Base-by-base conservation (phyloP, 2,797 vertebrate genomes). In the Apogon talboti region DNA sequence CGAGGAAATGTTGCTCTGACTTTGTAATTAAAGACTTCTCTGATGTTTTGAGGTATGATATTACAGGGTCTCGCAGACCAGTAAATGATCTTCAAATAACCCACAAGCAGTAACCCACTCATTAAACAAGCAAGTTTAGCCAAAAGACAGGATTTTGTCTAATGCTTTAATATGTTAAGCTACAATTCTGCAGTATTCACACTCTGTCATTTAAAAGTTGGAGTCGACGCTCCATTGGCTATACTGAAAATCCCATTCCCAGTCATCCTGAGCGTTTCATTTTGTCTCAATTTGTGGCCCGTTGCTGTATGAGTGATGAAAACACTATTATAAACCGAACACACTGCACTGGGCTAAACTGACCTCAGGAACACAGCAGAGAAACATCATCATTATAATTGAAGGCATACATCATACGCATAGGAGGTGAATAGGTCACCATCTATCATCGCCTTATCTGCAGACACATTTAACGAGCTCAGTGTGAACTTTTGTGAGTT, bases 41-140 rank as follows among this genome's bases (percentile, higher is more conserved):
- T 82, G 74, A 90, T 87, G 78, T 80, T 75, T 57, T 59, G 81
- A 76, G 76, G 83, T 87, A 81, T 60, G 66, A 66, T 83, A 89
- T 92, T 88, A 89, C 35, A 74, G 83, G 77, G 71, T 69, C 73
- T 84, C 74, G 51, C 60, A 78, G 67, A 77, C 81, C 76, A 64
- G 63, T 62, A 87, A 87, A 85, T 82, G 45, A 90, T 86, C 92
- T 91, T 93, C 89, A 92, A 91, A 91, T 74, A 88, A 75, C 76
- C 90, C 91, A 81, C 87, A 80, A 67, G 69, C 65, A 74, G 72
- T 78, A 79, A 87, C 76, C 85, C 76, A 69, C 53, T 90, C 88
- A 92, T 91, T 93, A 91, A 89, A 87, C 42, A 54, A 62, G 79
- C 71, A 69, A 86, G 62, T 51, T 52, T 66, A 87, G 80, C 68